These are phyloP conservation scores for Cherax quadricarinatus DNA, from an alignment of 1,140 invertebrate genomes.

Conservation along the genomic window DNA sequence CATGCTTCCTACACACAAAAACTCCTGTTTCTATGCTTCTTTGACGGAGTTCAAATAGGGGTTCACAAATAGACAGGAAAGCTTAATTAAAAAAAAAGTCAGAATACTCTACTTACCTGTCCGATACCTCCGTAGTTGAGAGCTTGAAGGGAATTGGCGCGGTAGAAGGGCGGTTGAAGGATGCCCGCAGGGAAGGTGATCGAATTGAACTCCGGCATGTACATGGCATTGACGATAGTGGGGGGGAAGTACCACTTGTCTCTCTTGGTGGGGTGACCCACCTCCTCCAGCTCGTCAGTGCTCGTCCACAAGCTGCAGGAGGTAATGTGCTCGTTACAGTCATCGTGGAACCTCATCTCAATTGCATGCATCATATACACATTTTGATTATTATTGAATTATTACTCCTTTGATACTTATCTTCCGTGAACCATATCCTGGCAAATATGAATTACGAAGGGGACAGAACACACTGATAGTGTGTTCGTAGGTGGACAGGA, in stretches of 20 bases:
- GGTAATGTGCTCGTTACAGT: too few species aligned
- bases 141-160: constrained; percentile 90
- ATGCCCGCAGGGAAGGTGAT: constrained; percentile 98
- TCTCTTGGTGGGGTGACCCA: constrained; percentile 30
- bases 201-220: constrained; percentile 88
- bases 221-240: constrained; percentile 98
- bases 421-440: too few species aligned
- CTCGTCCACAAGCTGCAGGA: constrained; percentile 39
- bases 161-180: constrained; percentile 95
- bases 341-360: too few species aligned
- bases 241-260: constrained; percentile 90
- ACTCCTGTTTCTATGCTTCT: too few species aligned
- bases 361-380: too few species aligned
- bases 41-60: not conserved
- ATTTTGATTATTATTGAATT: too few species aligned
- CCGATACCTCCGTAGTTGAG: constrained; percentile 98
- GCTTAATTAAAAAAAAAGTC: not conserved
- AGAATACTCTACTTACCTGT: constrained; percentile 46
- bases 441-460: too few species aligned
- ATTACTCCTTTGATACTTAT: too few species aligned
- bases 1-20: too few species aligned
- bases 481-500: too few species aligned
- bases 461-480: too few species aligned
- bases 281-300: constrained; percentile 42
- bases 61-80: not conserved